These are phyloP conservation scores for Campoletis raptor DNA, from an alignment of 2,888 invertebrate species.

Conservation along the genomic window DNA sequence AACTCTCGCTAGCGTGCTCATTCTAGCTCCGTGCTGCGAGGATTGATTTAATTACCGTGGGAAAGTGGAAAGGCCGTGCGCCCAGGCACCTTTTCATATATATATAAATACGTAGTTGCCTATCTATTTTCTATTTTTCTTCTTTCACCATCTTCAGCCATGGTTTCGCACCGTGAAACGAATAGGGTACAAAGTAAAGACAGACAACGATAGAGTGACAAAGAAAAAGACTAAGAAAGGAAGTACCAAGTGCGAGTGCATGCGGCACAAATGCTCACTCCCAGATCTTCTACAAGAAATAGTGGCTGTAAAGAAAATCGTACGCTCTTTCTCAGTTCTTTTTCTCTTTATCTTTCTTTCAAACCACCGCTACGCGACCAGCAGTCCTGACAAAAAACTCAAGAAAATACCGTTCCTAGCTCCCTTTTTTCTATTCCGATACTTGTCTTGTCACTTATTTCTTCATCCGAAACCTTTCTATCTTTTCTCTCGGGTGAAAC, in stretches of 20 bases:
- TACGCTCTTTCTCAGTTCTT: conserved; percentile 47
- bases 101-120: conserved; percentile 9
- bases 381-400: conserved; percentile 51
- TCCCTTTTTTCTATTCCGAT: conserved; percentile 35
- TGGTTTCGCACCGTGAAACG: conserved; percentile 34
- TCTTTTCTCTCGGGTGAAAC: conserved; percentile 47
- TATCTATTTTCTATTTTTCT: conserved; percentile 33
- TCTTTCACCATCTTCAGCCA: conserved; percentile 31
- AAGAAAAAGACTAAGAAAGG: conserved; percentile 25
- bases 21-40: conserved; percentile 68
- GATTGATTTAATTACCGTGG: conserved; percentile 78
- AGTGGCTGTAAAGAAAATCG: conserved; percentile 69
- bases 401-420: conserved; percentile 12
- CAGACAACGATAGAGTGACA: conserved; percentile 18
- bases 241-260: conserved; percentile 46
- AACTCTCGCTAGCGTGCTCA: conserved; percentile 55
- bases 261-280: conserved; percentile 62
- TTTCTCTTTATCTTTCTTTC: conserved; percentile 23
- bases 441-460: conserved; percentile 43
- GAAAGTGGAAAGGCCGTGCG: conserved; percentile 73
- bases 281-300: conserved; percentile 65
- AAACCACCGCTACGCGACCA: conserved; percentile 47
- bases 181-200: conserved; percentile 6
- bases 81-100: conserved; percentile 49
- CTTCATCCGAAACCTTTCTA: conserved; percentile 39